phyloP scores from a whole-genome alignment of 2,797 vertebrate species.

The Dromococcyx pavoninus region DNA sequence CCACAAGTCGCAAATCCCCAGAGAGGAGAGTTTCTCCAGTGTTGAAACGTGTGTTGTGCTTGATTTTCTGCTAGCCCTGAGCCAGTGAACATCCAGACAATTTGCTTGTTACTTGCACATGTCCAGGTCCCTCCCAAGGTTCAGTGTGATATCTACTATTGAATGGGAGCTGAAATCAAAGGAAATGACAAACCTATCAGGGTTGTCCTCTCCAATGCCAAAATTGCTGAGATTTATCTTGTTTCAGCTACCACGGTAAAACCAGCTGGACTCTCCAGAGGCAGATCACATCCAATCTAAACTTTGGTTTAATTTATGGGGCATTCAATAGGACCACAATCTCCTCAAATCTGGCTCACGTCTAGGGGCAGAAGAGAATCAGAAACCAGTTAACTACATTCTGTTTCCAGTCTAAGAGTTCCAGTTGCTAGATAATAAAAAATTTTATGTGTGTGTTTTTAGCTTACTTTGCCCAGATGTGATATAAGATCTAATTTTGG shows the following conservation, averaged over 20 bases:
- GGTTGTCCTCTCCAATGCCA: background rate
- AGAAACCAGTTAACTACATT: background rate
- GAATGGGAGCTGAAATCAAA: background rate
- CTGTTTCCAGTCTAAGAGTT: background rate
- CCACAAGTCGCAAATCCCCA: background rate
- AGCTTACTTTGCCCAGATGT: background rate
- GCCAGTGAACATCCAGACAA: background rate
- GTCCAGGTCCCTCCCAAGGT: background rate
- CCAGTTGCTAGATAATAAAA: background rate
- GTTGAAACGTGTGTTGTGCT: background rate
- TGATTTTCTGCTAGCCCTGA: background rate
- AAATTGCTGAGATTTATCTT: background rate
- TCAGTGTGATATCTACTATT: background rate
- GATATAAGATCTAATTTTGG: slow-evolving; percentile 10
- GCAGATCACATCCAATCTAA: background rate
- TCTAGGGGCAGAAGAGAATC: background rate
- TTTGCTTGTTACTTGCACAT: background rate
- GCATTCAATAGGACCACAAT: background rate
- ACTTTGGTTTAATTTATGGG: background rate
- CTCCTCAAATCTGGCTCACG: background rate
- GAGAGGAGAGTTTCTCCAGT: background rate
- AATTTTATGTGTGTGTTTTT: background rate
- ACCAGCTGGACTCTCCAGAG: background rate
- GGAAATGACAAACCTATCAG: background rate
- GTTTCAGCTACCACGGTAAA: background rate